Percentiles rank a stretch among this genome's conserved stretches.
Evolutionary conservation across 2,797 vertebrate genomes (phyloP).

Genomic region (Bufotes viridis): DNA sequence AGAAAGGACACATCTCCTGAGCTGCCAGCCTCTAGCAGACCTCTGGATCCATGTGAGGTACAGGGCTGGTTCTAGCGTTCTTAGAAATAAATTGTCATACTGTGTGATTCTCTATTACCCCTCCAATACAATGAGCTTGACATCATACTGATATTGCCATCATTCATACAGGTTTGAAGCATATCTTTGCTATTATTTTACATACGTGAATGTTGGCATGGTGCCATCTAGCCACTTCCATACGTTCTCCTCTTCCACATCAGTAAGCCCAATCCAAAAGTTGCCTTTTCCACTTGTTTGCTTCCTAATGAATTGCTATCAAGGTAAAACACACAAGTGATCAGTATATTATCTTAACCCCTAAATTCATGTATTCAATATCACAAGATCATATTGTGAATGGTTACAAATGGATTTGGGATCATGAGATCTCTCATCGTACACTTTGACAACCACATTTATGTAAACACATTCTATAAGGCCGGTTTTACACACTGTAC

Average conservation of each 20-base stretch:
- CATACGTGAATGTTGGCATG: slow-evolving; percentile 84
- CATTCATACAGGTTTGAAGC: background rate
- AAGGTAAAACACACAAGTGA: background rate
- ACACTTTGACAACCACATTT: no score
- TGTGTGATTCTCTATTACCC: no score
- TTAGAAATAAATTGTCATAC: no score
- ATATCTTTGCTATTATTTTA: slow-evolving; percentile 45
- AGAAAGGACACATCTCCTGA: no score
- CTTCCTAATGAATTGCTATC: slow-evolving; percentile 88
- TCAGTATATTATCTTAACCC: background rate
- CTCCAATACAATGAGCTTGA: background rate
- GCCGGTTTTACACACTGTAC: no score
- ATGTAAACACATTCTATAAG: no score
- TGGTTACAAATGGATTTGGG: background rate
- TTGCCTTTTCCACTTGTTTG: slow-evolving; percentile 82
- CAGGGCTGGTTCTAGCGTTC: no score
- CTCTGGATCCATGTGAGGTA: no score
- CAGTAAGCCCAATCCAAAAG: slow-evolving; percentile 94
- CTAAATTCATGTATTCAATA: background rate
- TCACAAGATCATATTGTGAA: background rate
- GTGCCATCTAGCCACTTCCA: slow-evolving; percentile 94
- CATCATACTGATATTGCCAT: background rate
- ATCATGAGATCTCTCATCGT: background rate
- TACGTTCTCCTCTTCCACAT: slow-evolving; percentile 80
- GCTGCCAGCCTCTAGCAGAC: no score